Percentiles rank a stretch among this genome's conserved stretches.
These are phyloP conservation scores for Drosophila yakuba DNA, from an alignment of 1,140 invertebrate genomes.

Conservation along the genomic window DNA sequence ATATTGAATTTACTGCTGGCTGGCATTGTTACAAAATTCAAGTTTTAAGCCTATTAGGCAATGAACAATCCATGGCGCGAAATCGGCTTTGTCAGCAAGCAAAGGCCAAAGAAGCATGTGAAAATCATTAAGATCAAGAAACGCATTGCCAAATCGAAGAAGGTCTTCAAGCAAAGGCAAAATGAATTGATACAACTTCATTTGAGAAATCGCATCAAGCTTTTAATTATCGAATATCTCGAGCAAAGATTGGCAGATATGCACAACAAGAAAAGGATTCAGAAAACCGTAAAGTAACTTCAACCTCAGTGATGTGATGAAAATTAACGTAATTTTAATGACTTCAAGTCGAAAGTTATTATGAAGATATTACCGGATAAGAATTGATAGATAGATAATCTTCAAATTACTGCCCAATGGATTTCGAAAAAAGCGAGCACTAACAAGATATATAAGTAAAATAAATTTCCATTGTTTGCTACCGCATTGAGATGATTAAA, in stretches of 20 bases:
- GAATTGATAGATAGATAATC: not conserved
- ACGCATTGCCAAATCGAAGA: slow-evolving; percentile 1
- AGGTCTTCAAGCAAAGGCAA: not conserved
- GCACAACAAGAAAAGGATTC: too few species aligned
- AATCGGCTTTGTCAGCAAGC: slow-evolving; percentile 5
- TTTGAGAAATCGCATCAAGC: slow-evolving; percentile 27
- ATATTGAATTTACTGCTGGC: slow-evolving; percentile 33
- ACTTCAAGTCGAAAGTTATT: too few species aligned
- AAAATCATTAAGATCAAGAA: slow-evolving; percentile 12
- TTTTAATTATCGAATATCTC: slow-evolving; percentile 35
- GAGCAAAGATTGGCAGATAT: not conserved
- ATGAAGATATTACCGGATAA: not conserved
- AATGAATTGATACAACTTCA: slow-evolving; percentile 1
- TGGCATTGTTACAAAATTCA: slow-evolving; percentile 23
- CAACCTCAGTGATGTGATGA: not conserved
- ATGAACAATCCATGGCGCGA: slow-evolving; percentile 47
- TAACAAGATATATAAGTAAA: not conserved
- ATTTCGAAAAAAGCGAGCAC: not conserved
- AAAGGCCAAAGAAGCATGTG: not conserved
- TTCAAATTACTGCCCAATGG: not conserved
- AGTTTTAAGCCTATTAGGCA: slow-evolving; percentile 1
- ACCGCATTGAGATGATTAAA: slow-evolving; percentile 2
- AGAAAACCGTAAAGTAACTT: not conserved
- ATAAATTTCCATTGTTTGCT: slow-evolving; percentile 6
- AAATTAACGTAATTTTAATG: not conserved